Conservation (phyloP, 2,888 invertebrate species). For the Nomada fucata region DNA sequence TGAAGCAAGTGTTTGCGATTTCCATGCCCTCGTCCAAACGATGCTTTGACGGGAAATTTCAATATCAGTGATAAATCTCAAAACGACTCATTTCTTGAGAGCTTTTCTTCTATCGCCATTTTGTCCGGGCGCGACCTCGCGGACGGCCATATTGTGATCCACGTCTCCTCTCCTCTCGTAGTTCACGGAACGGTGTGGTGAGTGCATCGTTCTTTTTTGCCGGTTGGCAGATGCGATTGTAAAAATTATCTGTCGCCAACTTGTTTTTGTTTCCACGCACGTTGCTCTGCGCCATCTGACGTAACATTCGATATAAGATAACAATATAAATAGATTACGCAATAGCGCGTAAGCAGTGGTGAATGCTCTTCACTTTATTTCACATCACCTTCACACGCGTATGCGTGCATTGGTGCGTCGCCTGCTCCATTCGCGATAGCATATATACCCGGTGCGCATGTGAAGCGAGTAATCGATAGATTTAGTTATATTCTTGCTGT, state of each 20-base stretch:
- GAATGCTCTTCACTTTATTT: constrained; percentile 55
- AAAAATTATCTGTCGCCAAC: constrained; percentile 70
- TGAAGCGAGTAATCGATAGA: constrained; percentile 70
- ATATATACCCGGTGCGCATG: constrained; percentile 70
- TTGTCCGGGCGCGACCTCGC: constrained; percentile 79
- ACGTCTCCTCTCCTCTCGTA: constrained; percentile 64
- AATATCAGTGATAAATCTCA: neutral
- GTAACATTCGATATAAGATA: constrained; percentile 72
- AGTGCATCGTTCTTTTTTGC: constrained; percentile 56
- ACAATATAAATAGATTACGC: constrained; percentile 81
- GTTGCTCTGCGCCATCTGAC: constrained; percentile 67
- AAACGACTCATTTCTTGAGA: constrained; percentile 59
- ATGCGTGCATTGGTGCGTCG: constrained; percentile 35
- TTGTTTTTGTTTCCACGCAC: constrained; percentile 70
- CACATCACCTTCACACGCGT: constrained; percentile 42
- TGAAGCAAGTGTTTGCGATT: constrained; percentile 71
- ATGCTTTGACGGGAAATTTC: constrained; percentile 54
- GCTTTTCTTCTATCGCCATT: constrained; percentile 79
- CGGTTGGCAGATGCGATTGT: constrained; percentile 42
- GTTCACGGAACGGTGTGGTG: constrained; percentile 71
- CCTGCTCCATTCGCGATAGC: constrained; percentile 15
- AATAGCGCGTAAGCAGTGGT: constrained; percentile 67
- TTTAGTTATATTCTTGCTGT: constrained; percentile 64
- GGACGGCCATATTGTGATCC: constrained; percentile 81
- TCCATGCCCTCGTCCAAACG: constrained; percentile 65